Evolutionary conservation across 2,888 invertebrate genomes (phyloP).

Genomic region (Drosophila formosana): DNA sequence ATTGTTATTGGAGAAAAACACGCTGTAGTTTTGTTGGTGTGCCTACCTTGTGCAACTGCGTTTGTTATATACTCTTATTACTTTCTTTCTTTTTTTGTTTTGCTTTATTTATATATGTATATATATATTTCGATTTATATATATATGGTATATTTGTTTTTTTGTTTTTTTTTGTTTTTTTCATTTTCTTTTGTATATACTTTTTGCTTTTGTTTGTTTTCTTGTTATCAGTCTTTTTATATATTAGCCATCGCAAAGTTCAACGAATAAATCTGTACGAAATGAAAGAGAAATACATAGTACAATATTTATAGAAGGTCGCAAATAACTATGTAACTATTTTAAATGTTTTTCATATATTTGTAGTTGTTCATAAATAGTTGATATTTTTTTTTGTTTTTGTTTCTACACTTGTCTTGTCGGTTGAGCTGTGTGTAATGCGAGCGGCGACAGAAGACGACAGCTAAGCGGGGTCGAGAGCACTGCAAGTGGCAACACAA

Average conservation of each 20-base stretch:
- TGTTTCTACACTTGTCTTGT: constrained; percentile 21
- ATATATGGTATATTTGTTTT: constrained; percentile 42
- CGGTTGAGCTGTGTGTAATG: constrained; percentile 22
- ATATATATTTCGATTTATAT: constrained; percentile 69
- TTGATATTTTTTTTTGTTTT: constrained; percentile 13
- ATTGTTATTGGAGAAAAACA: constrained; percentile 70
- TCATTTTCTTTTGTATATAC: constrained; percentile 49
- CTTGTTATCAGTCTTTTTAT: constrained; percentile 83
- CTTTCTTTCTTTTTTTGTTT: constrained; percentile 54
- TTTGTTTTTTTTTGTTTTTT: constrained; percentile 1
- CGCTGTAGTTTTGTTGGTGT: constrained; percentile 80
- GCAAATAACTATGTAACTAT: constrained; percentile 62
- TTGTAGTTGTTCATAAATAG: constrained; percentile 1
- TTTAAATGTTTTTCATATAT: constrained; percentile 15
- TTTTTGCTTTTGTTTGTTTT: constrained; percentile 48
- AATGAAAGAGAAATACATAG: constrained; percentile 82
- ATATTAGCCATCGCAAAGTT: constrained; percentile 85
- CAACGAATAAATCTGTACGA: constrained; percentile 84
- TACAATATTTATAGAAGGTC: constrained; percentile 74
- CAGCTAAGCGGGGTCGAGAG: constrained; percentile 23
- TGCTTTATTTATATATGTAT: constrained; percentile 62
- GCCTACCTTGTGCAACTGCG: constrained; percentile 85
- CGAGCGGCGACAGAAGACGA: constrained; percentile 19
- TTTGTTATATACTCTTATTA: constrained; percentile 77
- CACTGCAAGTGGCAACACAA: constrained; percentile 8